A percentile compares a stretch with the other conserved stretches of the same genome.
Conservation (phyloP, 2,797 vertebrate genomes). For the Paramormyrops hopkinsi region DNA sequence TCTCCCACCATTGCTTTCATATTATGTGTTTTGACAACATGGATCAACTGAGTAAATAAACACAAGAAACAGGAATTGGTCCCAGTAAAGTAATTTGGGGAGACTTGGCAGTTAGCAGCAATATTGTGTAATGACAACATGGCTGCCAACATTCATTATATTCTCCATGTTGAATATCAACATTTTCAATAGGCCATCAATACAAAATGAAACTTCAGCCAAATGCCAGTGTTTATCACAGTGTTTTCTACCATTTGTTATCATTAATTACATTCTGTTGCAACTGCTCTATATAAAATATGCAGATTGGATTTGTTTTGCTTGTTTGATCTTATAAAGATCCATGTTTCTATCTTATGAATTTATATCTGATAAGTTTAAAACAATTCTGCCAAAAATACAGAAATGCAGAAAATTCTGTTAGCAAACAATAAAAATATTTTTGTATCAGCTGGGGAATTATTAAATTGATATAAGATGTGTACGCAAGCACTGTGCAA, state of each 20-base stretch:
- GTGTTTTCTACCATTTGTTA: not conserved
- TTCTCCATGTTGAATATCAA: not conserved
- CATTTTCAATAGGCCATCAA: not conserved
- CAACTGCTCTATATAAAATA: not conserved
- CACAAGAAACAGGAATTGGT: not conserved
- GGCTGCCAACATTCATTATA: not conserved
- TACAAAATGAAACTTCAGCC: not conserved
- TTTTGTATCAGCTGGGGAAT: not conserved
- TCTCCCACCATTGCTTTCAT: not conserved
- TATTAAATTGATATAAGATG: not conserved
- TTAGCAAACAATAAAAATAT: not conserved
- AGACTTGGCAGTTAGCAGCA: not conserved
- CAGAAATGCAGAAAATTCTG: not conserved
- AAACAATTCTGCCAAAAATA: not conserved
- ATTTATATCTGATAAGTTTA: not conserved
- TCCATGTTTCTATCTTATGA: not conserved
- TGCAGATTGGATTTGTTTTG: not conserved
- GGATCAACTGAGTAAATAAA: conserved; percentile 8
- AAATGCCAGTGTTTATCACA: conserved; percentile 7
- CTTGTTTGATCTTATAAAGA: not conserved
- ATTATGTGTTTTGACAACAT: not conserved
- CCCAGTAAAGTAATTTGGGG: conserved; percentile 9
- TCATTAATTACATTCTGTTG: conserved; percentile 6
- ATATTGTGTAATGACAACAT: not conserved
- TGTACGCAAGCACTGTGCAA: not conserved